Evolutionary conservation across 2,797 vertebrate genomes (phyloP).

Genomic region (Squalus acanthias): DNA sequence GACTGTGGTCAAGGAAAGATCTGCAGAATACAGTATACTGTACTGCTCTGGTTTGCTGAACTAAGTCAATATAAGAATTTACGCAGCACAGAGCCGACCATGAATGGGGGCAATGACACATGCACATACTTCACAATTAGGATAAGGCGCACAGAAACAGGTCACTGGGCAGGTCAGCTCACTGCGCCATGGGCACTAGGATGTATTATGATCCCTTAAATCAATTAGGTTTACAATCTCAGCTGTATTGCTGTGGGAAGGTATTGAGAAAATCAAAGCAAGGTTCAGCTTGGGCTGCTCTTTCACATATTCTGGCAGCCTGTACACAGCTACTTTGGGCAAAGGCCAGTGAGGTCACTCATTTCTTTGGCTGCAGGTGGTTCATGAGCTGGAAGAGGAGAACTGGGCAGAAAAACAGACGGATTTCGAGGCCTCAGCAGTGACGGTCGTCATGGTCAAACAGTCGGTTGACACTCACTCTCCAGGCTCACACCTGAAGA

Average conservation of each 20-base stretch:
- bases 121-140: not conserved
- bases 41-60: not conserved
- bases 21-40: no score
- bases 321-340: not conserved
- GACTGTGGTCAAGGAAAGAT: not conserved
- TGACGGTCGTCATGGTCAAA: not conserved
- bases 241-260: not conserved
- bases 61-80: not conserved
- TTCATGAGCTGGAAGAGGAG: not conserved
- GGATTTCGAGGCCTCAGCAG: not conserved
- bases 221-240: not conserved
- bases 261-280: not conserved
- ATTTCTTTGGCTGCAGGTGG: not conserved
- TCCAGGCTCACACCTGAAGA: not conserved
- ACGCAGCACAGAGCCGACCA: not conserved
- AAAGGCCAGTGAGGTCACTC: not conserved
- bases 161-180: not conserved
- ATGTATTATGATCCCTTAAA: not conserved
- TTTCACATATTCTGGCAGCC: not conserved
- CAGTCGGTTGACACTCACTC: not conserved
- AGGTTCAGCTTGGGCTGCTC: not conserved
- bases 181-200: not conserved
- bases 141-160: not conserved
- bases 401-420: not conserved
- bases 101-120: not conserved